Conservation (phyloP, 2,797 vertebrate genomes). For the Sphaeramia orbicularis region DNA sequence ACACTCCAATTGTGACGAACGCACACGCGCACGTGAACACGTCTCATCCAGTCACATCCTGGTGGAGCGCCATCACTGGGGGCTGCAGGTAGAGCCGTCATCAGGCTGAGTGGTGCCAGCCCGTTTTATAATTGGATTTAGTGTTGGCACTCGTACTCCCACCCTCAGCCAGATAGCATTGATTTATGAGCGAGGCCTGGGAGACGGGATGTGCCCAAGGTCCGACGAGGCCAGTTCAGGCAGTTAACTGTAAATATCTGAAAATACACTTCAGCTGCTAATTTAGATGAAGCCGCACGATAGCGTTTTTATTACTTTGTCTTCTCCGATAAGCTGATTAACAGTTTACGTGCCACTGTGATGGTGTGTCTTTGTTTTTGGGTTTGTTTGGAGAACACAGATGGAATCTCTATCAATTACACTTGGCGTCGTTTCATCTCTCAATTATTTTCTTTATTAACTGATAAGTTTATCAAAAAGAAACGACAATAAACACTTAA, state of each 20-base stretch:
- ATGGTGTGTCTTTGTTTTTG: conserved; percentile 5
- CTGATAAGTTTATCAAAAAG: too few species aligned
- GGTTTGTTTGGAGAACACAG: not conserved
- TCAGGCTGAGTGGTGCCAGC: conserved; percentile 2
- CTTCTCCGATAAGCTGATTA: conserved; percentile 43
- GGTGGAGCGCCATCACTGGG: too few species aligned
- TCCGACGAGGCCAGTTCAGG: not conserved
- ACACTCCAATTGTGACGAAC: conserved; percentile 2
- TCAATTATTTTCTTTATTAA: too few species aligned
- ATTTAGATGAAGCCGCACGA: not conserved
- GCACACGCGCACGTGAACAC: conserved; percentile 18
- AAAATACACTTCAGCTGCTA: conserved; percentile 18
- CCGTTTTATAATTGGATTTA: conserved; percentile 7
- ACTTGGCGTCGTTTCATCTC: too few species aligned
- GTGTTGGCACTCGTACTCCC: not conserved
- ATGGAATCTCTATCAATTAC: not conserved
- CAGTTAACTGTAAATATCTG: conserved; percentile 3
- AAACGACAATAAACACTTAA: too few species aligned
- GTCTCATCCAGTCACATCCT: too few species aligned
- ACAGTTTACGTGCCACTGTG: conserved; percentile 19
- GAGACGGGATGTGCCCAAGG: conserved; percentile 9
- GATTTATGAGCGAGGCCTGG: conserved; percentile 6
- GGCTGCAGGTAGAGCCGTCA: too few species aligned
- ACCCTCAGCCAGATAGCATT: conserved; percentile 6
- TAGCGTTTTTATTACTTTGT: conserved; percentile 35